A percentile compares a stretch with the other conserved stretches of the same genome.
Conservation (phyloP, 2,888 invertebrate genomes). For the Dolichopus griseipennis region DNA sequence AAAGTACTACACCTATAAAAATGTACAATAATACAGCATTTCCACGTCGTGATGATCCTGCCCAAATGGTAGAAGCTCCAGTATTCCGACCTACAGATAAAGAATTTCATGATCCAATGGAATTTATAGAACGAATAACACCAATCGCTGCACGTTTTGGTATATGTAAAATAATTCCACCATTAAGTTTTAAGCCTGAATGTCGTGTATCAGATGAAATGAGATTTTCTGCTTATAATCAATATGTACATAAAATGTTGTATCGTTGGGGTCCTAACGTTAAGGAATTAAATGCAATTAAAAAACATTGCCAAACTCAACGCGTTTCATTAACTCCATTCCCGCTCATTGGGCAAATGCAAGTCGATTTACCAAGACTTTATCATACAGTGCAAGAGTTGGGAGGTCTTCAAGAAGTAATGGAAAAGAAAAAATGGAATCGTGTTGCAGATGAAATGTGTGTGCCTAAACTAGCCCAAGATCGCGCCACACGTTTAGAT, state of each 20-base stretch:
- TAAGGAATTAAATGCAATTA: slow-evolving; percentile 75
- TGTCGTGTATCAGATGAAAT: slow-evolving; percentile 77
- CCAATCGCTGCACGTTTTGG: slow-evolving; percentile 70
- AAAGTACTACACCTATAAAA: slow-evolving; percentile 40
- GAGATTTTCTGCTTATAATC: slow-evolving; percentile 79
- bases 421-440: slow-evolving; percentile 81
- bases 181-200: slow-evolving; percentile 66
- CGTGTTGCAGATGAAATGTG: slow-evolving; percentile 82
- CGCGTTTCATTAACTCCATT: slow-evolving; percentile 63
- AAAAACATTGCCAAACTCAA: slow-evolving; percentile 68
- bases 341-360: slow-evolving; percentile 83
- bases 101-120: slow-evolving; percentile 79
- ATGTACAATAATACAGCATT: slow-evolving; percentile 45
- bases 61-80: slow-evolving; percentile 63
- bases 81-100: slow-evolving; percentile 70
- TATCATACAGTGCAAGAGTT: slow-evolving; percentile 76
- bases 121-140: slow-evolving; percentile 72
- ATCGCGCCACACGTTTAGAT: slow-evolving; percentile 73
- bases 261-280: slow-evolving; percentile 84
- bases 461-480: slow-evolving; percentile 68
- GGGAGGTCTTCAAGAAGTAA: slow-evolving; percentile 78
- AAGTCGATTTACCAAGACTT: slow-evolving; percentile 77
- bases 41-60: slow-evolving; percentile 44
- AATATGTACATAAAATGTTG: slow-evolving; percentile 80
- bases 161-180: slow-evolving; percentile 80